Evolutionary conservation across 1,140 invertebrate genomes (phyloP), one percentile per base, ranked within the genome.

Genomic region (Vollenhovia emeryi): DNA sequence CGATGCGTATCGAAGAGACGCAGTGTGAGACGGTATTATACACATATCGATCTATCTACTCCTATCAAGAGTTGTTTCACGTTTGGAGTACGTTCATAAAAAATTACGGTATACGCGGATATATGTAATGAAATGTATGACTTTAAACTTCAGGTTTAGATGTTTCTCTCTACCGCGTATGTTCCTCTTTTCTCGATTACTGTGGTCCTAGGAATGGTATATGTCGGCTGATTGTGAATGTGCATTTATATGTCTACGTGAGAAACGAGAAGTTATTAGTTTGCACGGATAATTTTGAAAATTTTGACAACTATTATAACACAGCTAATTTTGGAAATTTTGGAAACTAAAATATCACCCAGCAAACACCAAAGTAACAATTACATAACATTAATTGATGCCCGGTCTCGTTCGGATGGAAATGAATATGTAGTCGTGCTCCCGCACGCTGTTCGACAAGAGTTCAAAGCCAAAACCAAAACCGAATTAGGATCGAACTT

Each of bases 1-100:
- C 45, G 48, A 21, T 18, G 36, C 57, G 40, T n/a, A 57, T 43
- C 24, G 36, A 75, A n/a, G 52, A 30, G 5, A 60, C 18, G 36
- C 15, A 43, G 18, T 60, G 33, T 30, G 40, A 43, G 60, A 76
- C 15, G 57, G n/a, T 48, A 6, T 33, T 55, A 60, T 24, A 73
- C 69, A 73, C 69, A 76, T 76, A 76, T 76, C 74, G 74, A 36
- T 57, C 15, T 11, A 45, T 13, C 11, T 75, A 43, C 13, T 30
- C 24, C 24, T 76, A 76, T 75, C 55, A 52, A 60, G 36, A 74
- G 5, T 21, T 36, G 15, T 21, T 18, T 45, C n/a, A 33, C 3
- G 6, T 27, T 74, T n/a, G 52, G 21, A 48, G 30, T 24, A 45
- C 27, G 18, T 76, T 24, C n/a, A 27, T 1, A 62, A 45, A n/a